phyloP scores from a whole-genome alignment of 2,113 vertebrate genomes.

The Shinisaurus crocodilurus region DNA sequence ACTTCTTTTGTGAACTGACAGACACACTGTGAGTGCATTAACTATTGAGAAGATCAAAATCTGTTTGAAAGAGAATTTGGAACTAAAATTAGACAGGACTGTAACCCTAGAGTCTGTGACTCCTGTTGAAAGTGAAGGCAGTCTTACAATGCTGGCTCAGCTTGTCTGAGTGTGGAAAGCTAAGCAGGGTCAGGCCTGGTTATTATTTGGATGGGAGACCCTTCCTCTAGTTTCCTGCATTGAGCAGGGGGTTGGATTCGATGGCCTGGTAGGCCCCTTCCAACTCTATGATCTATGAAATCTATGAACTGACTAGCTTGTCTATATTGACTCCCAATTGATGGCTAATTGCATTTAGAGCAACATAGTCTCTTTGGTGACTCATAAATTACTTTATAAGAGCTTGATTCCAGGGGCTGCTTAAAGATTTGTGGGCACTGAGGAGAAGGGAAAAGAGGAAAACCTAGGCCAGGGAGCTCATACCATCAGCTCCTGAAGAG shows the following conservation, averaged over 20 bases:
- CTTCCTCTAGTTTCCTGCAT: too few species aligned
- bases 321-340: background rate
- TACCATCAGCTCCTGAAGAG: background rate
- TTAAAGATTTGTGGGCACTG: background rate
- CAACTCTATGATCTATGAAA: too few species aligned
- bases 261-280: too few species aligned
- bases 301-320: too few species aligned
- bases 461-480: background rate
- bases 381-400: fast-evolving
- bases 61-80: background rate
- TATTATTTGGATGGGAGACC: too few species aligned
- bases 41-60: background rate
- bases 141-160: background rate
- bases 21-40: background rate
- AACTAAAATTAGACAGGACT: background rate
- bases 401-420: background rate
- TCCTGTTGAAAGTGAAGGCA: constrained; percentile 20
- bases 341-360: fast-evolving
- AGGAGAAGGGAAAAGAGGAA: background rate
- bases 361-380: background rate
- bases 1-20: background rate
- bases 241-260: too few species aligned
- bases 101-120: constrained; percentile 7
- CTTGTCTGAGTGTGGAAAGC: too few species aligned
- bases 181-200: too few species aligned